Percentiles rank a stretch among this genome's conserved stretches.
phyloP scores from a whole-genome alignment of 1,140 invertebrate genomes.

The Lepidurus packardi region DNA sequence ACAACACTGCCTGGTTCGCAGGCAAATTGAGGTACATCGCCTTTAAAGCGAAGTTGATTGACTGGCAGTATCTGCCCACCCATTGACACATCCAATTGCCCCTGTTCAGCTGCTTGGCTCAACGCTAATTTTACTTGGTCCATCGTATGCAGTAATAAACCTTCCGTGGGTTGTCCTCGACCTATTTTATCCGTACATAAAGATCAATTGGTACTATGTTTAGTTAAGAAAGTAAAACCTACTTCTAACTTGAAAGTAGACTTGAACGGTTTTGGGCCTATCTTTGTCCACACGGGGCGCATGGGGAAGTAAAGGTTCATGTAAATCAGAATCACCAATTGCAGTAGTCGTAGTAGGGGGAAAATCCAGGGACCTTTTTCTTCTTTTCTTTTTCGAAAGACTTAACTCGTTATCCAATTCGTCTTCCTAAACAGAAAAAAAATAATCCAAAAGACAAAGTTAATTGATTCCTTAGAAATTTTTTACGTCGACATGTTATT shows the following conservation, averaged over 20 bases:
- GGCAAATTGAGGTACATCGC: slow-evolving; percentile 41
- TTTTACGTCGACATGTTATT: background rate
- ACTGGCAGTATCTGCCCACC: slow-evolving; percentile 41
- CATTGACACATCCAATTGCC: slow-evolving; percentile 43
- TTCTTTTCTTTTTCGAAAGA: background rate
- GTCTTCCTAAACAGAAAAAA: background rate
- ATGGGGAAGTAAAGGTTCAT: background rate
- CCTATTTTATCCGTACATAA: background rate
- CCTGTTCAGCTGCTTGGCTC: slow-evolving; percentile 42
- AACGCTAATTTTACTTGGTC: slow-evolving; percentile 39
- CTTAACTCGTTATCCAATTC: background rate
- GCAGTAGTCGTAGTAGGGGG: background rate
- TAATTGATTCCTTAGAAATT: no score
- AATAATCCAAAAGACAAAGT: no score
- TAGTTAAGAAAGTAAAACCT: background rate
- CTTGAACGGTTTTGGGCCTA: background rate
- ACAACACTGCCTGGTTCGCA: slow-evolving; percentile 46
- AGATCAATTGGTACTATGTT: background rate
- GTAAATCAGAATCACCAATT: background rate
- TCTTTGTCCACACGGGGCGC: background rate
- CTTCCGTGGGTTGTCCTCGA: background rate
- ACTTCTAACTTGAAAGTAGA: background rate
- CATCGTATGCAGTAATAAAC: background rate
- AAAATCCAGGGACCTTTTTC: background rate
- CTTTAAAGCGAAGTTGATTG: slow-evolving; percentile 41